Percentiles rank a stretch among this genome's conserved stretches.
These are phyloP conservation scores for Hydrotaea diabolus DNA, from an alignment of 2,888 invertebrate genomes.

Conservation along the genomic window DNA sequence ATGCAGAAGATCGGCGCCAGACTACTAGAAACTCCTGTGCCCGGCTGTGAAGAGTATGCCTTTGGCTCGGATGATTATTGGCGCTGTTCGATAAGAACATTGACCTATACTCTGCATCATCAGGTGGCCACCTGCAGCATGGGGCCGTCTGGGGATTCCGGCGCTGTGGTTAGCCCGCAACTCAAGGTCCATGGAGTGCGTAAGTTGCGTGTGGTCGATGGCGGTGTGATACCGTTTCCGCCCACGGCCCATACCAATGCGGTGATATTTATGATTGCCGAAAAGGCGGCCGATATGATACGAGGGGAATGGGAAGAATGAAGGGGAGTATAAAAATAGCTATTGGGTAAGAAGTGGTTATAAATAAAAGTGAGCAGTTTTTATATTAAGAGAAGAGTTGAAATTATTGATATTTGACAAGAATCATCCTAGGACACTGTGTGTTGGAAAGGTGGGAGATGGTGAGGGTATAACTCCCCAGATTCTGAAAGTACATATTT, in stretches of 20 bases:
- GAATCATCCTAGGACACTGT: no score
- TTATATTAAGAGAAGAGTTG: neutral
- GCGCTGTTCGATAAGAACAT: conserved; percentile 84
- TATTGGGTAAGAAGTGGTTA: no score
- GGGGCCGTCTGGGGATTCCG: conserved; percentile 84
- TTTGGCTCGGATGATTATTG: conserved; percentile 85
- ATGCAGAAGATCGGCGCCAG: conserved; percentile 83
- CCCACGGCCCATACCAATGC: conserved; percentile 85
- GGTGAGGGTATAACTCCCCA: no score
- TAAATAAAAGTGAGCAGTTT: no score
- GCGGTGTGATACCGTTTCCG: conserved; percentile 84
- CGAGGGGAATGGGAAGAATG: conserved; percentile 81
- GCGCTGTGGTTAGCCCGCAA: conserved; percentile 84
- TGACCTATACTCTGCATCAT: conserved; percentile 84
- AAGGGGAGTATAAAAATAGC: neutral
- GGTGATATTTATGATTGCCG: conserved; percentile 85
- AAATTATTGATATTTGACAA: neutral
- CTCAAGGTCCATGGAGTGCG: conserved; percentile 83
- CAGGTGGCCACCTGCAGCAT: conserved; percentile 86
- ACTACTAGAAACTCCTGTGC: conserved; percentile 82
- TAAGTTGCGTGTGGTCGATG: conserved; percentile 84
- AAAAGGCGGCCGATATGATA: conserved; percentile 85
- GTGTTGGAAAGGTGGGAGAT: no score
- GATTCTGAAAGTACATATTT: no score
- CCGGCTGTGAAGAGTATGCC: conserved; percentile 81